Conservation (phyloP, 2,113 vertebrate species). For the Ptychochromis oligacanthus region DNA sequence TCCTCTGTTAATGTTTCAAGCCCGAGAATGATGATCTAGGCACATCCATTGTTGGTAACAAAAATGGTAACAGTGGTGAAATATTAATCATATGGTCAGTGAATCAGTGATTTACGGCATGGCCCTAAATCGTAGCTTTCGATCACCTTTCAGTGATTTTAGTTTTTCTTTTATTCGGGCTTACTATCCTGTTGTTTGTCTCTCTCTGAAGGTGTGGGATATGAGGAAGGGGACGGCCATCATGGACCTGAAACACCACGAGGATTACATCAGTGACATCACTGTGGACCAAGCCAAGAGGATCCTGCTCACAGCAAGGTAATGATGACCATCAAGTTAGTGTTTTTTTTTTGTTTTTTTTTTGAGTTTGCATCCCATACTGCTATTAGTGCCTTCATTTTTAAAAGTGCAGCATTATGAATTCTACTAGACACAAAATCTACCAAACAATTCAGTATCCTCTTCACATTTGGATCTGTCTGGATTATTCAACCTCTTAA, state of each 20-base stretch:
- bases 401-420: no score
- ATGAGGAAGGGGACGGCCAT: constrained; percentile 86
- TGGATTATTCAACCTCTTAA: background rate
- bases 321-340: rapidly evolving
- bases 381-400: no score
- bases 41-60: no score
- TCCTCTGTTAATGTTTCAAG: no score
- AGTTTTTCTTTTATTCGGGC: rapidly evolving
- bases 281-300: constrained; percentile 86
- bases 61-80: no score
- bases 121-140: background rate
- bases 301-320: constrained; percentile 92
- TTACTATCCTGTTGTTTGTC: background rate
- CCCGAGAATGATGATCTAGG: no score
- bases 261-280: constrained; percentile 94
- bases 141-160: background rate
- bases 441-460: no score
- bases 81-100: no score
- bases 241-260: constrained; percentile 92
- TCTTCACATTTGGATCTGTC: background rate
- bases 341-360: no score
- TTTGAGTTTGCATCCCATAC: no score
- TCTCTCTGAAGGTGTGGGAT: constrained; percentile 83
- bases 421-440: background rate
- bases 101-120: background rate